Base-by-base conservation (phyloP, 2,888 invertebrate genomes). In the Coleophora deauratella region DNA sequence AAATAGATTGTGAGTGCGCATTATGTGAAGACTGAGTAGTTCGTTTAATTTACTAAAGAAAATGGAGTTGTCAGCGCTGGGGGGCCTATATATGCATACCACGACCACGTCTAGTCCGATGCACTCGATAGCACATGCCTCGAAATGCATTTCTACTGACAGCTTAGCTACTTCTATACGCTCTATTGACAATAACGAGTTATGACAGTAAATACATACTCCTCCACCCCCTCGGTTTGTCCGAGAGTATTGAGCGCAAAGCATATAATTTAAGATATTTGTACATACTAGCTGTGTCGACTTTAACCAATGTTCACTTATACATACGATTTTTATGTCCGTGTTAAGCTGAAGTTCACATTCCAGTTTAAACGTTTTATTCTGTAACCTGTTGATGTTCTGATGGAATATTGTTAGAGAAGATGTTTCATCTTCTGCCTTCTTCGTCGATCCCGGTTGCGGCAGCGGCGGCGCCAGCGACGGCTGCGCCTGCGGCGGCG, bases 291-390 rank as follows among this genome's bases (percentile, higher is more conserved):
- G 27, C 34, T 41, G 33, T 3, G 13, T 15, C 6, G 14, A 6
- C 15, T 13, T 14, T 3, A 41, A 34, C 34, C 37, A 41, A 6
- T 33, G 37, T 15, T 41, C 41, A 1, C 34, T 37, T 0, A 41
- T 15, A 10, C 41, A 41, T 8, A 41, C 9, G 1, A 41, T 13
- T 10, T 41, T 21, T 10, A 37, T 21, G 9, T 33, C 6, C 9
- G 15, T 8, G 7, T 13, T 10, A 11, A 40, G 15, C 21, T 40
- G 40, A 8, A 40, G 40, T 31, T 41, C 41, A 37, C 21, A 33
- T 31, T 41, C 37, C n/a, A 41, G 9, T 21, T 15, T 41, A 12
- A 15, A 28, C 2, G 41, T 41, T 21, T 41, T 41, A 12, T 41
- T 41, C 11, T 37, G 11, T 3, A 41, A 30, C 9, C 37, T 27